phyloP scores from a whole-genome alignment of 2,797 vertebrate genomes.

The Pangasius djambal region DNA sequence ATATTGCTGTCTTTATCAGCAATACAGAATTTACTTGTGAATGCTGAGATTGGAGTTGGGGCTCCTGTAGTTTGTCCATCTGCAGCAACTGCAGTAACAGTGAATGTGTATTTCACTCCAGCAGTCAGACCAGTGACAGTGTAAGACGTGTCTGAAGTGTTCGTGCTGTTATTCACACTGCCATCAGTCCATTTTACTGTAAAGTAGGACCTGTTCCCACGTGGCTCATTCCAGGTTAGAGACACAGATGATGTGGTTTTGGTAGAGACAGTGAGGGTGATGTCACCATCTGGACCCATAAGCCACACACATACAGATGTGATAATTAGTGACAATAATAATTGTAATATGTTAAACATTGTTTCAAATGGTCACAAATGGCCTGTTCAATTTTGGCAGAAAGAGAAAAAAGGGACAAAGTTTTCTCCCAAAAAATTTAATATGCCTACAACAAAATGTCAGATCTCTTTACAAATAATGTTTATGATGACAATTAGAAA shows the following conservation, averaged over 20 bases:
- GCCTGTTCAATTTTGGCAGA: too few relatives aligned
- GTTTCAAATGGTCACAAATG: not conserved
- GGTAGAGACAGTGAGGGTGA: not conserved
- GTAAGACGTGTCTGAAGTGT: not conserved
- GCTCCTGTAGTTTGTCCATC: conserved; percentile 24
- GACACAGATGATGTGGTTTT: conserved; percentile 18
- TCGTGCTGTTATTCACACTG: not conserved
- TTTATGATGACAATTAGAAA: too few relatives aligned
- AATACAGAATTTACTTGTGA: conserved; percentile 20
- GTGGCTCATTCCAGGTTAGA: conserved; percentile 14
- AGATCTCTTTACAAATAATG: too few relatives aligned
- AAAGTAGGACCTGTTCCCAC: not conserved
- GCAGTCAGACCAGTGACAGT: conserved; percentile 37
- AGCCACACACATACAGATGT: not conserved
- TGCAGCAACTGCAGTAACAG: conserved; percentile 46
- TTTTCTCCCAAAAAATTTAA: too few relatives aligned
- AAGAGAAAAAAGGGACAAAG: too few relatives aligned
- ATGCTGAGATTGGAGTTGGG: not conserved
- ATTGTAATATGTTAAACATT: not conserved
- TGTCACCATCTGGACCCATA: not conserved
- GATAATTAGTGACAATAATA: too few relatives aligned
- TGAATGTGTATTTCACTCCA: conserved; percentile 48
- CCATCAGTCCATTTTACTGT: not conserved
- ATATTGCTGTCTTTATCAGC: not conserved
- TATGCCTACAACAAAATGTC: too few relatives aligned